Evolutionary conservation across 2,797 vertebrate genomes (phyloP), one percentile per base, ranked within the genome.

Genomic region (Mastacembelus armatus): DNA sequence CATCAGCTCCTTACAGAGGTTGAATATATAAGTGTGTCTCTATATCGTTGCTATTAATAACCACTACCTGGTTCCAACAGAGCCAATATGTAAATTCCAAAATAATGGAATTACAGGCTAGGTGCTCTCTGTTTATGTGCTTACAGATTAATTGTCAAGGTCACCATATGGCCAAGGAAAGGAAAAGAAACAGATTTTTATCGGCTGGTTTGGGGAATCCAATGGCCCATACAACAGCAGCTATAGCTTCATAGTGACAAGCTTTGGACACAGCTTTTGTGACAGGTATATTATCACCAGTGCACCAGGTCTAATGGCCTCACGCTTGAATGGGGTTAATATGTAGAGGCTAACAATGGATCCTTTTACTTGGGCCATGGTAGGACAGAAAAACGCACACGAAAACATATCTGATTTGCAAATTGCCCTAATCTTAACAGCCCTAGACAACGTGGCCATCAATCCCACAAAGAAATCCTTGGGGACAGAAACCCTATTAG

Each of bases 261-360:
- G 55, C 52, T 59, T 70, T 35, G 55, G 70, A 74, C 45, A 36
- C 50, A 18, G 47, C 60, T 40, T 8, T 64, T 32, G 33, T 86
- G 80, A 78, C 83, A 76, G 74, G 70, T 84, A 82, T 65, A 74
- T 67, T 82, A 74, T 84, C 26, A 40, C 43, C 5, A n/a, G 39
- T 35, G 71, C 52, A 43, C 40, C 5, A 9, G 64, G 30, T 69
- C 35, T 47, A 47, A 66, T 30, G 49, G 48, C 59, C 69, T 86
- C 49, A 69, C 63, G 66, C 66, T 77, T 22, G 0, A 45, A 71
- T 38, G 65, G 32, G 45, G 44, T 62, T 70, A 61, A 81, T 63
- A 14, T 48, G 45, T 22, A 55, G 38, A 43, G 55, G 29, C 62
- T 43, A 64, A 83, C 77, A 85, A 83, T 44, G 38, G 47, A 51